Base-by-base conservation (phyloP, 2,888 invertebrate genomes). In the Helicoverpa assulta region DNA sequence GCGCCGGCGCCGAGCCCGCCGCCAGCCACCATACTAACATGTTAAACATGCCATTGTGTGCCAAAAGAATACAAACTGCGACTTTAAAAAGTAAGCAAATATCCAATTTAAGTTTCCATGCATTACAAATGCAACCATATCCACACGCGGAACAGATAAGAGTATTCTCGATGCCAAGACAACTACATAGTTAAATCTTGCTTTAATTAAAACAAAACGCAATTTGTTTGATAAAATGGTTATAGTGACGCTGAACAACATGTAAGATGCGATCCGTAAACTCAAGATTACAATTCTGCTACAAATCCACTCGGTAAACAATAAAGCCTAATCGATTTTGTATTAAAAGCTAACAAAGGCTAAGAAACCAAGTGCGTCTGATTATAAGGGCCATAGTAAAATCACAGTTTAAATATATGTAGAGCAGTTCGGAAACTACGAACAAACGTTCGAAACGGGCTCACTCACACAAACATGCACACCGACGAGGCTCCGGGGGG, bases 301-400 rank as follows among this genome's bases (percentile, higher is more conserved):
- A 92, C 88, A 90, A 92, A 92, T 91, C 88, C 86, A 73, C 89
- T 88, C 76, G 80, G 87, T 90, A 91, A 92, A 93, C 90, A 91
- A 90, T 87, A 85, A 84, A 82, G 80, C 73, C 81, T 87, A 89
- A 92, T 93, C 89, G 90, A 92, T 92, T 87, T 86, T 81, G 73
- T 76, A 76, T 82, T 74, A 70, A 61, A 70, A 61, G 51, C 51
- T 64, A 55, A 66, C 78, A 80, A 71, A 4, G 62, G 26, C 85
- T 85, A 85, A 47, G 61, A 72, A 71, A 82, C 85, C 80, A 76
- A 88, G 57, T 70, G 14, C 2, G n/a, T 5, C 47, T 58, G 10
- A 29, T 6, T 60, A 80, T 83, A 91, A 82, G 86, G 81, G 59
- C 57, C 66, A 80, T 60, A 84, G 85, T 87, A 57, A n/a, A n/a